Evolutionary conservation across 2,888 invertebrate genomes (phyloP), one percentile per base, ranked within the genome.

Genomic region (Aporophyla nigra): DNA sequence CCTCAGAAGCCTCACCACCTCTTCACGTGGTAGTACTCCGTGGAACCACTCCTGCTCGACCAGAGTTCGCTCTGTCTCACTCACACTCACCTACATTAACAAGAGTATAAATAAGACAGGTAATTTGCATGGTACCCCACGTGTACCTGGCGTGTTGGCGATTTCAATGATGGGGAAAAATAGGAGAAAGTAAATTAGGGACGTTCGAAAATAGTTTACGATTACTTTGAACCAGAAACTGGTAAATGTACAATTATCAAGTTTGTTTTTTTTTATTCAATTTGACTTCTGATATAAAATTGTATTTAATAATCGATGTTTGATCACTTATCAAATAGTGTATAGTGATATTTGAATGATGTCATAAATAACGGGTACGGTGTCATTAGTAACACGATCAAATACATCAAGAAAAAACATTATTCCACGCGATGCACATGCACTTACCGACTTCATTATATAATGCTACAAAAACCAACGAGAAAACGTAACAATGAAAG

Each of bases 41-140:
- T 99, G 99, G 95, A 99, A 99, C 99, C 99, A 99, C 93, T 99
- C 99, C 95, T 99, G 99, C 88, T 99, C 99, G 83, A 99, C 98
- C 66, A 98, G 94, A 19, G 98, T 97, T 61, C 98, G 97, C 91
- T 97, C 98, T 27, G 95, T 96, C 89, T 97, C 96, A 69, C 94
- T 94, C 82, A 95, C 96, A 85, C 93, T 94, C 79, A 96, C 95
- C 96, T 96, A 51, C 53, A 85, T 49, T 86, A 74, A 72, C 59
- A 67, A 46, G 33, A 61, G 51, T 66, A 74, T 63, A 68, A 75
- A 51, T 65, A 65, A 80, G 51, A 65, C 69, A 33, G 43, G 66
- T 53, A 56, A 58, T 51, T 59, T 10, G 21, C 56, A 19, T 53
- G 56, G 21, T 16, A 27, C 43, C 24, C 56, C 72, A 83, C 63